Percentiles rank a stretch among this genome's conserved stretches.
These are phyloP conservation scores for Notoglanidium macrostoma DNA, from an alignment of 2,797 vertebrate species.

Conservation along the genomic window DNA sequence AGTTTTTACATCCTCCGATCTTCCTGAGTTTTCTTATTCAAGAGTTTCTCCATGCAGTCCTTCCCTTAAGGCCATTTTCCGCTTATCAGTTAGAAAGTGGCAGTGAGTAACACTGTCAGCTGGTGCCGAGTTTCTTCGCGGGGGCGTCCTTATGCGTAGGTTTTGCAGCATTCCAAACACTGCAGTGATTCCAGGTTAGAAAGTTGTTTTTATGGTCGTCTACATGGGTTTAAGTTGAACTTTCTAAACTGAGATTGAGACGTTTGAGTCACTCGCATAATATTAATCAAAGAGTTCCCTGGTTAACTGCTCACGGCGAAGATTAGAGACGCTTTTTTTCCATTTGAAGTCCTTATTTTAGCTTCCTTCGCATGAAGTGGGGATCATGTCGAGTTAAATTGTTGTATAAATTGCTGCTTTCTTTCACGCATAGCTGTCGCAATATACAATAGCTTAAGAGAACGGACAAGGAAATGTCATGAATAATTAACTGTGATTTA, in stretches of 20 bases:
- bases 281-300: background rate
- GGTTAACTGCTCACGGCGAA: background rate
- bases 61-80: constrained; percentile 5
- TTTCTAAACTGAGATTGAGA: background rate
- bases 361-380: background rate
- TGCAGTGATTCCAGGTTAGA: constrained; percentile 17
- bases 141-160: constrained; percentile 12
- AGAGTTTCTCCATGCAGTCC: constrained; percentile 7
- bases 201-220: background rate
- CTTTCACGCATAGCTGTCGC: too few relatives aligned
- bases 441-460: background rate
- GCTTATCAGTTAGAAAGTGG: constrained; percentile 30
- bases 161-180: constrained; percentile 5
- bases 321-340: background rate
- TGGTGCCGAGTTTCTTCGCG: constrained; percentile 5
- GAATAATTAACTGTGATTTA: background rate
- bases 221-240: background rate
- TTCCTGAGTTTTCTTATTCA: background rate
- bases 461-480: background rate
- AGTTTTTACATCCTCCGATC: background rate
- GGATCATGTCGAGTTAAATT: background rate
- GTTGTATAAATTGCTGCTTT: background rate
- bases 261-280: background rate
- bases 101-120: constrained; percentile 33
- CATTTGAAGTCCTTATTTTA: background rate